These are phyloP conservation scores for Gobio occitaniae DNA, from an alignment of 2,797 vertebrate species.

Conservation along the genomic window DNA sequence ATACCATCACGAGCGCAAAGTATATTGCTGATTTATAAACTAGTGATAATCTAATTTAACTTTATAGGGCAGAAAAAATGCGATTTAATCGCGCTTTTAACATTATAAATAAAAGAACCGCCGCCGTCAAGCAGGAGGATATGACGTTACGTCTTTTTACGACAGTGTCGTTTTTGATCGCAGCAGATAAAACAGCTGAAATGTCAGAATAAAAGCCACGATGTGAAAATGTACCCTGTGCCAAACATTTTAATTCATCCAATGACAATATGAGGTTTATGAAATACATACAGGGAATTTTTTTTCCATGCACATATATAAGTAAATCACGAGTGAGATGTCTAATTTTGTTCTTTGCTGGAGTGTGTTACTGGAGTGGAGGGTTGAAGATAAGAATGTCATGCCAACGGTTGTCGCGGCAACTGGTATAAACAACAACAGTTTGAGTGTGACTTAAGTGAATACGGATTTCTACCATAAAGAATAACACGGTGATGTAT, in stretches of 20 bases:
- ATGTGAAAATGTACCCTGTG: neutral
- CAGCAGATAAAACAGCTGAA: neutral
- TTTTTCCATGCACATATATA: neutral
- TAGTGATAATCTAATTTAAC: neutral
- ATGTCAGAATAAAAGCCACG: conserved; percentile 51
- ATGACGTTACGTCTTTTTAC: conserved; percentile 30
- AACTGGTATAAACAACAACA: conserved; percentile 37
- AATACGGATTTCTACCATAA: neutral
- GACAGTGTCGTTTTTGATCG: conserved; percentile 20
- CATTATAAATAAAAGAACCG: conserved; percentile 27
- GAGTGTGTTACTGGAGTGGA: neutral
- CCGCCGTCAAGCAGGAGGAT: neutral
- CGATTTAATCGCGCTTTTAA: conserved; percentile 25
- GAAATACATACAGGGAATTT: neutral
- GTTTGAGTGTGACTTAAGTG: neutral
- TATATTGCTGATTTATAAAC: neutral
- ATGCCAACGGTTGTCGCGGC: conserved; percentile 36
- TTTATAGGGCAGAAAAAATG: neutral
- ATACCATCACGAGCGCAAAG: neutral
- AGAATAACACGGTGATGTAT: conserved; percentile 28
- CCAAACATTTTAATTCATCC: neutral
- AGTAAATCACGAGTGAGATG: neutral
- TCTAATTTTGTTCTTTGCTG: neutral
- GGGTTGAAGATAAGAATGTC: conserved; percentile 14
- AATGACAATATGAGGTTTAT: neutral